Evolutionary conservation across 2,888 invertebrate species (phyloP), one percentile per base, ranked within the genome.

Genomic region (Oligia latruncula): DNA sequence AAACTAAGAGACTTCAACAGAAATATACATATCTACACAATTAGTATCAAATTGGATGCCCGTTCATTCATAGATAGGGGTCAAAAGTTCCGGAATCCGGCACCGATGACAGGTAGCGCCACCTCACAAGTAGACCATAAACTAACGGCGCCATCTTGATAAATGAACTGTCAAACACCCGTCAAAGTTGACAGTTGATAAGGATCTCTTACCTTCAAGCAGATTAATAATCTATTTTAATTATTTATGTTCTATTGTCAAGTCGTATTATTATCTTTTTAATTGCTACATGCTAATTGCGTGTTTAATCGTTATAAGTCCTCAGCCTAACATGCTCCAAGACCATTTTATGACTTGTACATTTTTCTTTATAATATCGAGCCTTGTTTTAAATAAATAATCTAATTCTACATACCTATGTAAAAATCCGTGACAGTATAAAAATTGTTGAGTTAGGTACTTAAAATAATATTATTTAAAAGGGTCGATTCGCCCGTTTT

Each of bases 91-190:
- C 58, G 23, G 46, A 73, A 65, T 40, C 43, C 29, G 35, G 23
- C 40, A 46, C 20, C 15, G 67, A 67, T 74, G 67, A 82, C 67
- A 82, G 71, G 74, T 83, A 79, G 71, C 83, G 66, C 74, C 83
- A 83, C 83, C 84, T 78, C 83, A 72, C 83, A 80, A 75, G 62
- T 66, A 15, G 70, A 43, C 49, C 66, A 66, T 80, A 80, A 80
- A 80, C 80, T 71, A 75, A 66, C 55, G 71, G 55, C 72, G 52
- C 74, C 79, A 74, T 73, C 55, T 83, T 76, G 65, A 77, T 80
- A 74, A 84, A 83, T 84, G 72, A 75, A 52, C 75, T 80, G 72
- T 76, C 83, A 77, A 71, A 67, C 58, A 67, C n/a, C 49, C 11
- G 58, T 80, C 74, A 74, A 60, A 83, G 23, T 66, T 72, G 71